phyloP scores from a whole-genome alignment of 2,888 invertebrate genomes.

The Sinelater perroti region DNA sequence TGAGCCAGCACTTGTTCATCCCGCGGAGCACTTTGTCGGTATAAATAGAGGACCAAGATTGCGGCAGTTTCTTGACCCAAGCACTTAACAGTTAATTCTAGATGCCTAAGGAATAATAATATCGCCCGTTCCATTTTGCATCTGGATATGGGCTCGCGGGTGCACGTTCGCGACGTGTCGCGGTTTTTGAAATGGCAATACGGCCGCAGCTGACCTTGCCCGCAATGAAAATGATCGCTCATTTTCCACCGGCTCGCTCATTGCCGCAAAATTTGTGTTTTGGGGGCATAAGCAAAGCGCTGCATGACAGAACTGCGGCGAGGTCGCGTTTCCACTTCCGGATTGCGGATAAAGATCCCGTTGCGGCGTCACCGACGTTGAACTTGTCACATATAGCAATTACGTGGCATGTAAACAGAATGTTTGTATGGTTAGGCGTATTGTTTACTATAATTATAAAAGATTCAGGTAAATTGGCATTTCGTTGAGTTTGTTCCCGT shows the following conservation, averaged over 20 bases:
- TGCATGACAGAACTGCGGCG: too few species aligned
- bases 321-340: constrained; percentile 16
- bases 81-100: constrained; percentile 23
- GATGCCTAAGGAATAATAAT: constrained; percentile 22
- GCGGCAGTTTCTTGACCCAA: constrained; percentile 22
- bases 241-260: not conserved
- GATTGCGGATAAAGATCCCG: constrained; percentile 11
- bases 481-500: too few species aligned
- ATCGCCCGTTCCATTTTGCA: constrained; percentile 9
- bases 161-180: not conserved
- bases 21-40: not conserved
- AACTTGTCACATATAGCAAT: constrained; percentile 1
- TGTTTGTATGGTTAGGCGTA: not conserved
- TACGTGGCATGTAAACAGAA: not conserved
- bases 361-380: constrained; percentile 2
- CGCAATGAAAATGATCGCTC: constrained; percentile 1
- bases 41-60: constrained; percentile 14
- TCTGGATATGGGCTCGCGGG: constrained; percentile 3
- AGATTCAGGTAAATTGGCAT: constrained; percentile 6
- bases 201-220: not conserved
- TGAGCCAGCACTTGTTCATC: constrained; percentile 5
- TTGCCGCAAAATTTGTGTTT: not conserved
- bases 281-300: too few species aligned
- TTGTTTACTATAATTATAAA: constrained; percentile 1
- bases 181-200: not conserved